Evolutionary conservation across 2,113 vertebrate species (phyloP), one percentile per base, ranked within the genome.

Genomic region (Pygoscelis adeliae): DNA sequence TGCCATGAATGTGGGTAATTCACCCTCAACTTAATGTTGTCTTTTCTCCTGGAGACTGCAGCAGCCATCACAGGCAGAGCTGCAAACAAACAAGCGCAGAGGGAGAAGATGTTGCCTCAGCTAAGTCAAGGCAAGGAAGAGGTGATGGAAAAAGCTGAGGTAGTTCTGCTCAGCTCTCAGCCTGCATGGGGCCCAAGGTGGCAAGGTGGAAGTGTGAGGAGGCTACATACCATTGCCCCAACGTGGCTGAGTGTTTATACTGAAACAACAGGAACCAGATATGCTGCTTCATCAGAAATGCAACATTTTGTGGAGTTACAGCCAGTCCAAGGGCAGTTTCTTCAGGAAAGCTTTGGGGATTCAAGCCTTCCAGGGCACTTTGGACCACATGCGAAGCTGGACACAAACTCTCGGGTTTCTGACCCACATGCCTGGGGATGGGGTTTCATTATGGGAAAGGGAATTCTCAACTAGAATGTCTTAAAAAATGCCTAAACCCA

Each of bases 121-220:
- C 30, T 83, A 40, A 47, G 40, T 32, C 47, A 59, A 61, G 61
- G 62, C 56, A 77, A 40, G 47, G 87, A 70, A 71, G 30, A 30
- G 29, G 18, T 0, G 0, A 17, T 8, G 20, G 53, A 40, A 47
- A 88, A 65, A 76, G 42, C 53, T 0, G 0, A 38, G 47, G n/a
- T n/a, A 32, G 17, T 16, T 91, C 36, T 91, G 63, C 46, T 27
- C 67, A 87, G 72, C 29, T 66, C 59, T 34, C 53, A 55, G 10
- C 23, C 81, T 52, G 23, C 13, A 0, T 0, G 2, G 62, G 22
- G 27, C n/a, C 18, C 7, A 4, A 46, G 66, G 42, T 32, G 56
- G 27, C 13, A 32, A 40, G 29, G 44, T 19, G 7, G 20, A 67
- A 62, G 34, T 5, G 9, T 10, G 3, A 38, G 29, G 29, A 22